These are phyloP conservation scores for Sula dactylatra DNA, from an alignment of 2,113 vertebrate genomes.

Conservation along the genomic window DNA sequence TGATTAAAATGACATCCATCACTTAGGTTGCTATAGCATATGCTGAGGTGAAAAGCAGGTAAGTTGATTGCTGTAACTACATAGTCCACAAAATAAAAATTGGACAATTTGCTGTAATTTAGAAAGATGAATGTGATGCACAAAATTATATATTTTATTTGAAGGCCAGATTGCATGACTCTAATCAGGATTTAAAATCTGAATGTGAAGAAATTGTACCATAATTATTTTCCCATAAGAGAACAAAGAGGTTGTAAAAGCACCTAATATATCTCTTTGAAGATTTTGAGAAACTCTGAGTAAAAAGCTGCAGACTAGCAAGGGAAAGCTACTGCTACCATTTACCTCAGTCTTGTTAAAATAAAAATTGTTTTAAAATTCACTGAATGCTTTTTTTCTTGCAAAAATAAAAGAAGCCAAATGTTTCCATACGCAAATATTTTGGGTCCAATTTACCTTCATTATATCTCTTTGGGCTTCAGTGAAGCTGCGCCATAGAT, in stretches of 20 bases:
- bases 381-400: background rate
- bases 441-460: background rate
- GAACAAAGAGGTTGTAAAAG: constrained; percentile 60
- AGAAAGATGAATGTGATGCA: constrained; percentile 42
- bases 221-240: constrained; percentile 65
- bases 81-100: constrained; percentile 61
- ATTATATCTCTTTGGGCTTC: background rate
- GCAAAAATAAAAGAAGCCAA: background rate
- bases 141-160: constrained; percentile 70
- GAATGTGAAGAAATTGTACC: constrained; percentile 69
- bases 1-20: constrained; percentile 56
- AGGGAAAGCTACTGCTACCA: background rate
- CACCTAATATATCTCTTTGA: constrained; percentile 40
- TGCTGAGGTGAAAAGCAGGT: constrained; percentile 16
- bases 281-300: constrained; percentile 16
- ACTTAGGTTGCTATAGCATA: background rate
- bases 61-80: constrained; percentile 61
- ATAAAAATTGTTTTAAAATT: background rate
- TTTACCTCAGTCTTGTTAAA: background rate
- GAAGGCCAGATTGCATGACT: constrained; percentile 60
- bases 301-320: background rate
- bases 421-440: background rate
- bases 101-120: constrained; percentile 75
- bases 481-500: background rate
- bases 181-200: constrained; percentile 71